Evolutionary conservation across 2,797 vertebrate species (phyloP).

Genomic region (Scomberomorus guttatus): DNA sequence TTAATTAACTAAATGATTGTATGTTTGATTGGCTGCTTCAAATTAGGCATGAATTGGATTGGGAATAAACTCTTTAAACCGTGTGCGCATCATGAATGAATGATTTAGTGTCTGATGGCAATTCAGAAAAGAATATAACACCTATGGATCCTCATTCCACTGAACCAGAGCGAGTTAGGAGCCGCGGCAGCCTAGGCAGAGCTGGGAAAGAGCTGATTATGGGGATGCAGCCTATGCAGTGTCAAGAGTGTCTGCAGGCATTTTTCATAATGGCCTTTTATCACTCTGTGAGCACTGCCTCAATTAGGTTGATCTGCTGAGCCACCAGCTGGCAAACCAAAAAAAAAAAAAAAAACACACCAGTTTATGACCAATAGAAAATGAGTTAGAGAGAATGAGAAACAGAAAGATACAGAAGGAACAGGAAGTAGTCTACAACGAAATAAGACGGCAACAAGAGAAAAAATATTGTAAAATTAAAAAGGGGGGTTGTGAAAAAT

Average conservation of each 20-base stretch:
- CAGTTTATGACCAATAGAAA: not conserved
- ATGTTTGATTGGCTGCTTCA: not conserved
- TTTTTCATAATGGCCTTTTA: not conserved
- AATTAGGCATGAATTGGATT: not conserved
- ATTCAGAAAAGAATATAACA: not conserved
- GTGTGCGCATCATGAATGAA: not conserved
- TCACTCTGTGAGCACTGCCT: not conserved
- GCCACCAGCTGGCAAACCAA: not conserved
- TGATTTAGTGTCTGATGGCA: not conserved
- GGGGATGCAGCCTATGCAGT: not conserved
- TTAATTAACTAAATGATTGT: not conserved
- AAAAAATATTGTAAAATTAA: constrained; percentile 1
- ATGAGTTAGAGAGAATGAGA: constrained; percentile 1
- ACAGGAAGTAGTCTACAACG: constrained; percentile 1
- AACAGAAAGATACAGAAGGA: not conserved
- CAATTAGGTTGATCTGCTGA: not conserved
- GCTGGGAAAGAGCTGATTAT: not conserved
- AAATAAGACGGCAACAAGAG: constrained; percentile 25
- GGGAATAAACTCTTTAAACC: not conserved
- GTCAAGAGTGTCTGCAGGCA: not conserved
- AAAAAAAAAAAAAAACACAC: not conserved
- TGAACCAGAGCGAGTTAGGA: not conserved
- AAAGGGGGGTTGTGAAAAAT: constrained; percentile 10
- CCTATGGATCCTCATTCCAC: constrained; percentile 4
- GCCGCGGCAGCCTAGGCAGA: not conserved